Evolutionary conservation across 2,888 invertebrate species (phyloP).

Genomic region (Bhutanitis thaidina): DNA sequence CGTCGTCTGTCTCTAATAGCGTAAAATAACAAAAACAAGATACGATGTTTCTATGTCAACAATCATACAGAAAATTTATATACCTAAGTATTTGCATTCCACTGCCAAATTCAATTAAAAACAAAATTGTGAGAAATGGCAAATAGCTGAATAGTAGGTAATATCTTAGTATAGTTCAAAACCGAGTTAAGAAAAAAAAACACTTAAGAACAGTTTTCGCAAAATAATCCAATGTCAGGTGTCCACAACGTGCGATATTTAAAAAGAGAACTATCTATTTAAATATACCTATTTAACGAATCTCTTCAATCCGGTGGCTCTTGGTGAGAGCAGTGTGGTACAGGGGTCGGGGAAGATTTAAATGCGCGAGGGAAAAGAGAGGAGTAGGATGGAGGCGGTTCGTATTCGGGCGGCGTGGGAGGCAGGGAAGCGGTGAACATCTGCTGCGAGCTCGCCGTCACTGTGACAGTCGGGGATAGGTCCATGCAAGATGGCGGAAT

Average conservation of each 20-base stretch:
- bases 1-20: too few species aligned
- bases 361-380: constrained; percentile 81
- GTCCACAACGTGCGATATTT: constrained; percentile 11
- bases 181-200: background rate
- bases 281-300: constrained; percentile 24
- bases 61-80: too few species aligned
- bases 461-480: constrained; percentile 64
- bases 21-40: too few species aligned
- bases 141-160: too few species aligned
- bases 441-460: constrained; percentile 60
- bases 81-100: too few species aligned
- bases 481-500: constrained; percentile 72
- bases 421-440: constrained; percentile 57
- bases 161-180: background rate
- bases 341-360: constrained; percentile 66
- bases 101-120: too few species aligned
- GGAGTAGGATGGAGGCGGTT: constrained; percentile 83
- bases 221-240: background rate
- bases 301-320: constrained; percentile 60
- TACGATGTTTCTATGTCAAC: too few species aligned
- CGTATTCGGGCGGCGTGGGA: constrained; percentile 81
- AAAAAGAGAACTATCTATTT: constrained; percentile 32
- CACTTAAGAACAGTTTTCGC: background rate
- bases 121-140: too few species aligned
- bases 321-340: constrained; percentile 71